A percentile compares a stretch with the other conserved stretches of the same genome.
phyloP scores from a whole-genome alignment of 2,888 invertebrate species.

The Brenthis hecate region DNA sequence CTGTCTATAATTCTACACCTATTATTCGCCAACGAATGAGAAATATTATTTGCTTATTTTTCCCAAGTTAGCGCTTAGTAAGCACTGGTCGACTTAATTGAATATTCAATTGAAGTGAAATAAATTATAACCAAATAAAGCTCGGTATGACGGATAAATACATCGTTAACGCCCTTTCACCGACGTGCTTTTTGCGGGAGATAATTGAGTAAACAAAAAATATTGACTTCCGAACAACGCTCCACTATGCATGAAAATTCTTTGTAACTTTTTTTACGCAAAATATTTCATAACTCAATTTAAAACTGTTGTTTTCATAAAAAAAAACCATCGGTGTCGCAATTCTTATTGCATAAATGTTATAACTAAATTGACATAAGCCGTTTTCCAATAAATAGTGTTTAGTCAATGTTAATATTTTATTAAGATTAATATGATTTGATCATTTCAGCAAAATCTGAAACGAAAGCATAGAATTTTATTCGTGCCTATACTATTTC shows the following conservation, averaged over 20 bases:
- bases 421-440: too few species aligned
- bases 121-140: constrained; percentile 33
- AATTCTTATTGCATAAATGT: background rate
- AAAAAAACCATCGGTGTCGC: background rate
- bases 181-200: constrained; percentile 35
- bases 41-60: constrained; percentile 72
- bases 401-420: too few species aligned
- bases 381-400: too few species aligned
- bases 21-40: constrained; percentile 66
- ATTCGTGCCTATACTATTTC: background rate
- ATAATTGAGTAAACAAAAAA: constrained; percentile 37
- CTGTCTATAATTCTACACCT: constrained; percentile 35
- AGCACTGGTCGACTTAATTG: constrained; percentile 50
- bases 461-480: too few species aligned
- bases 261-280: constrained; percentile 19
- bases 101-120: constrained; percentile 37
- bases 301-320: constrained; percentile 12
- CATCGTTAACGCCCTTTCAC: constrained; percentile 36
- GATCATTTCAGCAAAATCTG: too few species aligned
- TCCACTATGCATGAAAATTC: constrained; percentile 26
- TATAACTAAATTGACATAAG: background rate
- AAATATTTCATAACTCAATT: constrained; percentile 5
- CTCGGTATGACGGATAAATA: constrained; percentile 28
- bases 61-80: constrained; percentile 53
- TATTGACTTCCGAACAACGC: constrained; percentile 28